A percentile compares a stretch with the other conserved stretches of the same genome.
These are phyloP conservation scores for Dolomedes plantarius DNA, from an alignment of 2,888 invertebrate species.

Conservation along the genomic window DNA sequence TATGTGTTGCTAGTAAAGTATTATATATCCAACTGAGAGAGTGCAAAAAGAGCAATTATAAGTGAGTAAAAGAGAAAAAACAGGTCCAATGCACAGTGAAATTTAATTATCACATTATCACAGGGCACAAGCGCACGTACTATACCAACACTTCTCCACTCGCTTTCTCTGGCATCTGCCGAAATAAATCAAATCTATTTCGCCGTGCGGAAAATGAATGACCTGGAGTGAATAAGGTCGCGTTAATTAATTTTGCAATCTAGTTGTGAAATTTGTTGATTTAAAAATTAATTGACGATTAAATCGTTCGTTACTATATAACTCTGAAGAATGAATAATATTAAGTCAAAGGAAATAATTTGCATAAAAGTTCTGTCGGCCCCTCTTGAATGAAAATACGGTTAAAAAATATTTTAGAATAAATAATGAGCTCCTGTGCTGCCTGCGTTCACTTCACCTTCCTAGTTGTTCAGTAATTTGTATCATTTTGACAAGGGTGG, in stretches of 20 bases:
- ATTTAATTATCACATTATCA: constrained; percentile 9
- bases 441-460: too few relatives aligned
- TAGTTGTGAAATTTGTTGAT: not conserved
- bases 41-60: too few relatives aligned
- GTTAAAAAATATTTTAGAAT: too few relatives aligned
- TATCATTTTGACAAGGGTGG: too few relatives aligned
- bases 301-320: not conserved
- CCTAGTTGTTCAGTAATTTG: too few relatives aligned
- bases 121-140: not conserved
- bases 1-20: too few relatives aligned
- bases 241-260: constrained; percentile 4
- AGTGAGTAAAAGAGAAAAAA: not conserved
- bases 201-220: not conserved
- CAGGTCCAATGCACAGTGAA: not conserved
- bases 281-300: not conserved
- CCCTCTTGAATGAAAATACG: too few relatives aligned
- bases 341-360: too few relatives aligned
- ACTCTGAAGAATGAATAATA: too few relatives aligned
- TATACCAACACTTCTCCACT: not conserved
- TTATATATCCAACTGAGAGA: too few relatives aligned
- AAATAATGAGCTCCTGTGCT: too few relatives aligned
- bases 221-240: not conserved
- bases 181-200: constrained; percentile 11
- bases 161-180: not conserved
- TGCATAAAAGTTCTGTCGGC: too few relatives aligned